Evolutionary conservation across 2,888 invertebrate species (phyloP).

Genomic region (Andrena minutula): DNA sequence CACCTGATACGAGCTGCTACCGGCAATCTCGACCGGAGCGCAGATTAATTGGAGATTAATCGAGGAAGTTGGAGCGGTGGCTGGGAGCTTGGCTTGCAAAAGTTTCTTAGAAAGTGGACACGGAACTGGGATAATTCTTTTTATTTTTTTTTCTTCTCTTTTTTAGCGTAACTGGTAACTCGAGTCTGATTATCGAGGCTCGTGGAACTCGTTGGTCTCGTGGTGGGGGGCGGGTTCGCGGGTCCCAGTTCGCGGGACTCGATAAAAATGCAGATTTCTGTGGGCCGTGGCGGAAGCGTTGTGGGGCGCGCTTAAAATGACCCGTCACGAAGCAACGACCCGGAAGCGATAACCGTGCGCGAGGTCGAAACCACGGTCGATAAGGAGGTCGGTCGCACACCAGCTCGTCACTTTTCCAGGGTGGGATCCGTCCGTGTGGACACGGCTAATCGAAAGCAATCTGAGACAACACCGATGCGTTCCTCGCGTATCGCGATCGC

Average conservation of each 20-base stretch:
- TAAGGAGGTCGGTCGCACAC: constrained; percentile 77
- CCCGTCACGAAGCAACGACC: constrained; percentile 75
- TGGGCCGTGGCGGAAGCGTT: constrained; percentile 42
- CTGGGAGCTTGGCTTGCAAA: not conserved
- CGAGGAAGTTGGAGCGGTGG: not conserved
- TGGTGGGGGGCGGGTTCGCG: too few relatives aligned
- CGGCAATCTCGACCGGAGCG: too few relatives aligned
- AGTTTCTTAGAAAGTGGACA: constrained; percentile 1
- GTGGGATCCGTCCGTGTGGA: constrained; percentile 58
- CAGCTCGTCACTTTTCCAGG: constrained; percentile 55
- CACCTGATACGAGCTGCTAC: too few relatives aligned
- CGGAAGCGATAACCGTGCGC: constrained; percentile 77
- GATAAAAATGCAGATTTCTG: constrained; percentile 13
- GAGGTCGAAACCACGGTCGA: constrained; percentile 79
- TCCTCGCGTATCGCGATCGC: constrained; percentile 61
- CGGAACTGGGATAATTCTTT: not conserved
- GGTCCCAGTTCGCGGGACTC: not conserved
- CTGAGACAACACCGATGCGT: constrained; percentile 68
- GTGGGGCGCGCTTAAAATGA: constrained; percentile 75
- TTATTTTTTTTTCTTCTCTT: not conserved
- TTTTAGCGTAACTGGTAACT: not conserved
- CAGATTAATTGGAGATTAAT: not conserved
- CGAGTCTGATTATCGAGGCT: constrained; percentile 2
- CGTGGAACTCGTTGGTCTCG: not conserved
- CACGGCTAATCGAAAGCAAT: constrained; percentile 63